Base-by-base conservation (phyloP, 2,797 vertebrate species). In the Pagetopsis macropterus region DNA sequence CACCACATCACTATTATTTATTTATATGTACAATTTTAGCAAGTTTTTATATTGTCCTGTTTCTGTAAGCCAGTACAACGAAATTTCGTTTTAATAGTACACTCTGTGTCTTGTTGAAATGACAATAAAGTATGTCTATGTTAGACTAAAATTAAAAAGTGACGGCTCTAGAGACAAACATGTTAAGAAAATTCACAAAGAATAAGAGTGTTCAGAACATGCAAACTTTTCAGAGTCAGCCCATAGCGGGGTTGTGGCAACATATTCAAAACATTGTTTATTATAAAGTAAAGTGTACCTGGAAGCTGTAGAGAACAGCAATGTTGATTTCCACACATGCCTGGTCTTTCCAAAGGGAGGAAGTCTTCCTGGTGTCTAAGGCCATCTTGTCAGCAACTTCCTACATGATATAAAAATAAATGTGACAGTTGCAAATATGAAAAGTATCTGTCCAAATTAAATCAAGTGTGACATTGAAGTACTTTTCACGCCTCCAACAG, bases 321-420 rank as follows among this genome's bases (percentile, higher is more conserved):
- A 99, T 98, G 88, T 99, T 99, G 88, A 99, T 96, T 90, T 99
- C 98, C 87, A 99, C 98, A 83, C 99, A 87, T 0, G 98, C 96
- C 88, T 98, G 95, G 91, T 99, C 98, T 87, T 99, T 99, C 98
- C 98, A 99, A 64, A 99, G 93, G 0, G 98, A 99, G 0, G 98
- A 99, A 0, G 96, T 98, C 93, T 99, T 99, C 84, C 96, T 95
- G 84, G 96, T 98, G 85, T 99, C 98, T 88, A 99, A 82, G 56
- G 93, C 94, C 98, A 99, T 99, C 90, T 93, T 96, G 80, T 93
- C 96, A 77, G 97, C 98, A 49, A 99, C 97, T 65, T 99, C 96
- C 98, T 99, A 86, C 9, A 86, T n/a, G 19, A 56, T 1, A 63
- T 0, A 58, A 33, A 49, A 21, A 45, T 5, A 58, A 27, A 16